Conservation (phyloP, 2,797 vertebrate genomes). For the Melanotaenia maccullochi region DNA sequence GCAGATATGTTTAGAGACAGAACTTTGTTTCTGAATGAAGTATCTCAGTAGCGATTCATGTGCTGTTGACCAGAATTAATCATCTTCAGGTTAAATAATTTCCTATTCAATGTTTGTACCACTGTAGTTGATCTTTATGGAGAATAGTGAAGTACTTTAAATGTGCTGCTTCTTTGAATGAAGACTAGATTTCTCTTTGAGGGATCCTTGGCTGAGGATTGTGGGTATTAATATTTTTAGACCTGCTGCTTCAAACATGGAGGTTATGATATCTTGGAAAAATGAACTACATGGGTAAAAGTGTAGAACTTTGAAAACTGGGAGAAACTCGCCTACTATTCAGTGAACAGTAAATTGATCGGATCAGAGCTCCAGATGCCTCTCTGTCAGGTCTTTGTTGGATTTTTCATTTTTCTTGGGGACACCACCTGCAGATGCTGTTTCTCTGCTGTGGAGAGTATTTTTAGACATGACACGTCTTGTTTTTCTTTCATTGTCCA, state of each 20-base stretch:
- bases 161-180: not conserved
- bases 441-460: not conserved
- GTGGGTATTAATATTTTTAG: not conserved
- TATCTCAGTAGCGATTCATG: not conserved
- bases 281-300: not conserved
- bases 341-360: not conserved
- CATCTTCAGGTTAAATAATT: not conserved
- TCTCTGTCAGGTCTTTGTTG: not conserved
- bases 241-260: not conserved
- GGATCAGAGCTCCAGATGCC: not conserved
- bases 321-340: not conserved
- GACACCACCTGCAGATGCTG: not conserved
- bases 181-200: not conserved
- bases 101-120: not conserved
- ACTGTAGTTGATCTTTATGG: not conserved
- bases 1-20: not conserved
- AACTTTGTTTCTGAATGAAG: not conserved
- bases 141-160: not conserved
- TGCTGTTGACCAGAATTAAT: not conserved
- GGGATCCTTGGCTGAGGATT: not conserved
- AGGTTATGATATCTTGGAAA: not conserved
- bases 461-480: not conserved
- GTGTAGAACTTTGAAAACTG: not conserved
- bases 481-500: not conserved
- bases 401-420: not conserved